Percentiles rank a stretch among this genome's conserved stretches.
Conservation (phyloP, 2,888 invertebrate species). For the Griposia aprilina region DNA sequence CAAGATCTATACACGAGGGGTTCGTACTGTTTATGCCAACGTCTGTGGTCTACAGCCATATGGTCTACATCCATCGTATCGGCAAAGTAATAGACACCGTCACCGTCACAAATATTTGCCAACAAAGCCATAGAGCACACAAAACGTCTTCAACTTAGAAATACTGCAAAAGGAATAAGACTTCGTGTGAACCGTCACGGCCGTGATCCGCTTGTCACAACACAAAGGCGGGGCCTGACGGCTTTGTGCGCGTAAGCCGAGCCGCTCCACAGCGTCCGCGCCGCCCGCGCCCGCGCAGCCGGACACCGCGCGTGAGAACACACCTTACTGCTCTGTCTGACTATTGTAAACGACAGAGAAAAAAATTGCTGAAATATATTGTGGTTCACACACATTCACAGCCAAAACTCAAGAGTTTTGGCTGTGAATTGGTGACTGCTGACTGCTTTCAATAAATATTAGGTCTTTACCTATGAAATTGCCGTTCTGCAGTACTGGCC, state of each 20-base stretch:
- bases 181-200: constrained; percentile 60
- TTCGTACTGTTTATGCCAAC: neutral
- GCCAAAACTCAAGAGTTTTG: constrained; percentile 15
- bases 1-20: neutral
- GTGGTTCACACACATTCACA: too few species aligned
- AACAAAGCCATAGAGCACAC: constrained; percentile 62
- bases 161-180: constrained; percentile 39
- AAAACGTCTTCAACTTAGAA: constrained; percentile 56
- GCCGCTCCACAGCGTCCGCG: constrained; percentile 42
- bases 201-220: constrained; percentile 60
- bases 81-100: constrained; percentile 59
- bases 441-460: constrained; percentile 25
- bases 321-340: constrained; percentile 21
- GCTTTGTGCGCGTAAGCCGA: constrained; percentile 60
- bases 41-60: neutral
- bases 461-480: too few species aligned
- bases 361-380: constrained; percentile 37
- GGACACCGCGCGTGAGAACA: constrained; percentile 56
- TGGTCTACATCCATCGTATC: constrained; percentile 13
- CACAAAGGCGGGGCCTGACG: constrained; percentile 68
- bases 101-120: constrained; percentile 49
- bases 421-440: constrained; percentile 13
- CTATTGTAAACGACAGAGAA: constrained; percentile 20
- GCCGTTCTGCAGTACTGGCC: too few species aligned
- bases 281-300: constrained; percentile 29